These are phyloP conservation scores for Drosophila limbata DNA, from an alignment of 2,888 invertebrate genomes.

Conservation along the genomic window DNA sequence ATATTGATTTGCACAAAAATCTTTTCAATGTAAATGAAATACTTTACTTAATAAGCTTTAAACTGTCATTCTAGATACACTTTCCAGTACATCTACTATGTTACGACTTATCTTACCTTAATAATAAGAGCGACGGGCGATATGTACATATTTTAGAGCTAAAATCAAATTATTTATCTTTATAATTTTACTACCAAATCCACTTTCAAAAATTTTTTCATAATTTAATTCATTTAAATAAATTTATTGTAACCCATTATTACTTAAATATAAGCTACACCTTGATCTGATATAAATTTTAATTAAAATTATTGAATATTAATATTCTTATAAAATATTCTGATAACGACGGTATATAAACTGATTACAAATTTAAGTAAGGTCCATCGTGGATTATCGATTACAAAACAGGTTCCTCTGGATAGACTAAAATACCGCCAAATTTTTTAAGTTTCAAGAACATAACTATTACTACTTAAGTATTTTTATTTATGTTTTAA, in stretches of 20 bases:
- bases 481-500: constrained; percentile 80
- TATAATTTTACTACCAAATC: constrained; percentile 89
- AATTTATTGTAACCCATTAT: too few relatives aligned
- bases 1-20: constrained; percentile 86
- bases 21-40: constrained; percentile 89
- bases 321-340: constrained; percentile 86
- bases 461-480: constrained; percentile 87
- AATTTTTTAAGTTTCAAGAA: constrained; percentile 89
- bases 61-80: too few relatives aligned
- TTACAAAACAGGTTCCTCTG: constrained; percentile 90
- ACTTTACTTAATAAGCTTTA: constrained; percentile 87
- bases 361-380: constrained; percentile 86
- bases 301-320: constrained; percentile 86
- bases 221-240: constrained; percentile 85
- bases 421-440: constrained; percentile 90
- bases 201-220: constrained; percentile 87
- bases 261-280: too few relatives aligned
- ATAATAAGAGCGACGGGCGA: constrained; percentile 91
- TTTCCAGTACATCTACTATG: constrained; percentile 92
- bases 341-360: constrained; percentile 90
- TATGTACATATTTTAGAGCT: constrained; percentile 91
- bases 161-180: constrained; percentile 87
- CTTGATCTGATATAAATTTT: too few relatives aligned
- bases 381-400: constrained; percentile 88
- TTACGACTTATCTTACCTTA: constrained; percentile 92